Evolutionary conservation across 2,888 invertebrate genomes (phyloP).

Genomic region (Drosophila histrio): DNA sequence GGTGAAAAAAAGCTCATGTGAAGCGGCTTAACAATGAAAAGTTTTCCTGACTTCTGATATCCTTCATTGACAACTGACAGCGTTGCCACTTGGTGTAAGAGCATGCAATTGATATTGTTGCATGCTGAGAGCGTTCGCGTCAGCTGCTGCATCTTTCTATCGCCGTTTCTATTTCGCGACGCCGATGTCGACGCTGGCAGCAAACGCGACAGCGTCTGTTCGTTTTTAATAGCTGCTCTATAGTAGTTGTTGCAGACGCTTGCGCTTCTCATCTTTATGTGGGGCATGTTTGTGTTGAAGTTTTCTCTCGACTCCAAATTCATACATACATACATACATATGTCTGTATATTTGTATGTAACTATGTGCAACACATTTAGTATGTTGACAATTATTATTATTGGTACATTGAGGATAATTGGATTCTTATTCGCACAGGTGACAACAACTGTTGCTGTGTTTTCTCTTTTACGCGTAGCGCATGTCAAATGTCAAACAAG

Average conservation of each 20-base stretch:
- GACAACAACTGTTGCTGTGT: constrained; percentile 37
- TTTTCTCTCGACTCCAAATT: background rate
- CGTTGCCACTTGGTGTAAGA: constrained; percentile 36
- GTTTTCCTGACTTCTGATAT: background rate
- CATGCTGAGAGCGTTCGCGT: background rate
- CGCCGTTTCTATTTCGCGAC: constrained; percentile 17
- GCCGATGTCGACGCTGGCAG: constrained; percentile 19
- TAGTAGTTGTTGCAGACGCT: constrained; percentile 1
- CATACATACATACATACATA: background rate
- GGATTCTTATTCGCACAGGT: constrained; percentile 18
- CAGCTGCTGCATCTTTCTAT: constrained; percentile 21
- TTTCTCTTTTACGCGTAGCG: constrained; percentile 31
- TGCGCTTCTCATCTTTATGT: constrained; percentile 29
- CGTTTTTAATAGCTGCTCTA: background rate
- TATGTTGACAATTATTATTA: background rate
- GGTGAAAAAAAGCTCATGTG: too few relatives aligned
- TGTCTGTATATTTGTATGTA: background rate
- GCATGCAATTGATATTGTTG: constrained; percentile 44
- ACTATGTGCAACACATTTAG: too few relatives aligned
- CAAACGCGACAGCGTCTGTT: constrained; percentile 1
- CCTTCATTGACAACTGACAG: constrained; percentile 12
- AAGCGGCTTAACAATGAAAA: background rate
- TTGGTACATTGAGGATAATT: background rate
- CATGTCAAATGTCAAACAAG: constrained; percentile 36
- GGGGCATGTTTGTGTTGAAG: constrained; percentile 26